Base-by-base conservation (phyloP, 2,888 invertebrate species). In the Latrodectus elegans region DNA sequence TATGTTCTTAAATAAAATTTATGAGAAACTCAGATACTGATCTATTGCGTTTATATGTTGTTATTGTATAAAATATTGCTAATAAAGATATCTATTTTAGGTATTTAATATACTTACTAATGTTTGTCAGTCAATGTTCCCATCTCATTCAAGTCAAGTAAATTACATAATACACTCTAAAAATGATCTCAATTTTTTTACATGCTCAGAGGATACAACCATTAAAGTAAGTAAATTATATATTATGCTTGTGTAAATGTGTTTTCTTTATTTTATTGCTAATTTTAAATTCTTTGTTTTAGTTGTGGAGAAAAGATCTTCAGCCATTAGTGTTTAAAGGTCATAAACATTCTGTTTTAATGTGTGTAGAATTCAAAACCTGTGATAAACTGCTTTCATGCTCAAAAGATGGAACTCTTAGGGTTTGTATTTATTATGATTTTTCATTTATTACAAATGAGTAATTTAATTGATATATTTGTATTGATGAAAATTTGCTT, bases 351-450 rank as follows among this genome's bases (percentile, higher is more conserved):
- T 71, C 78, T 22, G 84, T 89, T n/a, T 68, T 84, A n/a, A 85
- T 82, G 80, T 87, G 89, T 75, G 76, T 70, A 15, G 73, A 83
- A 64, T 89, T 87, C 65, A 55, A 74, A 67, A 74, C 65, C 4
- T 79, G 65, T 65, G 10, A 60, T 17, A 79, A 53, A 73, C 65
- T 89, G 22, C 15, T 89, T 15, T 84, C 89, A 15, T 80, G 89
- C 26, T 89, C 89, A 14, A 78, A 75, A 72, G 89, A 89, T 84
- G 86, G 87, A 10, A 79, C 84, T 10, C 26, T 89, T 4, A 87
- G 78, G 79, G 89, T 89, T 75, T 14, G 78, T 83, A 60, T 55
- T n/a, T 79, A 17, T 22, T 10, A 8, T 53, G 9, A 38, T 1
- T 12, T 68, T 10, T 22, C n/a, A 11, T 8, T 17, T 68, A 68